Conservation (phyloP, 2,113 vertebrate genomes). For the Gymnarchus niloticus region DNA sequence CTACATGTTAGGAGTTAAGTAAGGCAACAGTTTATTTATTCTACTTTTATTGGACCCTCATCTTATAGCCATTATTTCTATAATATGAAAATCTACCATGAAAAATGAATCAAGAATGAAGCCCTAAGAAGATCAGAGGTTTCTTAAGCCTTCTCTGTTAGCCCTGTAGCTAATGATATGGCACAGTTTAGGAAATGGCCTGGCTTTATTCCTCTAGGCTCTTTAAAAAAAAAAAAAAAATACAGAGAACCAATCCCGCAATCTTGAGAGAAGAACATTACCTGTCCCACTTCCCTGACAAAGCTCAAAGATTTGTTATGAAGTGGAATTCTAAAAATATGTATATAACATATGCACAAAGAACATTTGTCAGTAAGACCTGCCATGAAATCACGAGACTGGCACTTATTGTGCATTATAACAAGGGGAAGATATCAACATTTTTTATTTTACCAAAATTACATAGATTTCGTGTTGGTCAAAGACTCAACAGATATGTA, state of each 20-base stretch:
- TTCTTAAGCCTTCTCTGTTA: conserved; percentile 36
- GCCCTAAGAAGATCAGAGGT: conserved; percentile 42
- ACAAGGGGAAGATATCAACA: neutral
- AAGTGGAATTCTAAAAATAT: conserved; percentile 1
- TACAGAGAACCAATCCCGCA: conserved; percentile 8
- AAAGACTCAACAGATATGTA: neutral
- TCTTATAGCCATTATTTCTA: conserved; percentile 45
- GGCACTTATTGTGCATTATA: neutral
- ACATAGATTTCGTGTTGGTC: neutral
- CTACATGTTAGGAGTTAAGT: neutral
- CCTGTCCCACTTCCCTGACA: neutral
- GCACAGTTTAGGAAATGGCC: conserved; percentile 26
- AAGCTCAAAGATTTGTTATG: neutral
- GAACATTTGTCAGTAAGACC: neutral
- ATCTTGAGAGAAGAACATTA: conserved; percentile 5
- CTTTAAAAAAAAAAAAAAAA: too few relatives aligned
- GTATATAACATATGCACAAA: neutral
- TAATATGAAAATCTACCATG: conserved; percentile 54
- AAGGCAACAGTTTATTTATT: conserved; percentile 25
- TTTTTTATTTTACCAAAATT: neutral
- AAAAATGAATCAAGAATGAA: conserved; percentile 52
- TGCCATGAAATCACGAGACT: neutral
- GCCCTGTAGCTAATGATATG: conserved; percentile 29
- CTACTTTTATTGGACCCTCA: conserved; percentile 33
- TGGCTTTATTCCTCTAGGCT: conserved; percentile 11